Base-by-base conservation (phyloP, 2,797 vertebrate species). In the Hapalemur alaotrensis region DNA sequence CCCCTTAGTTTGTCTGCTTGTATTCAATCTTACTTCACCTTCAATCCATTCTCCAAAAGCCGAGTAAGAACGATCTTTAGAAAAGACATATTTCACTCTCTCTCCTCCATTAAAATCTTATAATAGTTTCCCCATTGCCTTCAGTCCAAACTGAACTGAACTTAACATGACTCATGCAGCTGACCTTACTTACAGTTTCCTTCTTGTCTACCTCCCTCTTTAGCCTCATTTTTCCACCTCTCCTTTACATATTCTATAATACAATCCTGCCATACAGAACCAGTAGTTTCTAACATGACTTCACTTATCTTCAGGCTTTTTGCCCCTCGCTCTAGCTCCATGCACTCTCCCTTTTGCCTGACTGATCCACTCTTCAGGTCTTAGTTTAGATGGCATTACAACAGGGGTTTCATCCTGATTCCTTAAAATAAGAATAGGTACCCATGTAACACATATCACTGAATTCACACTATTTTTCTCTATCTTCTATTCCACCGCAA, bases 21-120 rank as follows among this genome's bases (percentile, higher is more conserved):
- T 67, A 75, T 28, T 18, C 32, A 73, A 88, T 88, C 82, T 96
- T 94, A 94, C 5, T 63, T 91, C 46, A 82, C n/a, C 43, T 80
- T 93, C n/a, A 89, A 76, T 35, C 48, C 23, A 59, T 52, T 94
- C 61, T 95, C 79, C 82, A 89, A 89, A 92, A 89, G n/a, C 22
- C 10, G 9, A 78, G 54, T 70, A n/a, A 79, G 43, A 61, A 92
- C 14, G 32, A 75, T 41, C 76, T 87, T 95, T 79, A 30, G n/a
- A 81, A 91, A 91, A 89, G 41, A 92, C 2, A 28, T 50, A 81
- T 70, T 80, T 83, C n/a, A 75, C 59, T 70, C 57, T 69, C n/a
- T 63, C 30, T 59, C 23, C 14, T 13, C 17, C 1, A 57, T 65
- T 78, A 81, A 93, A 89, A 48, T 20, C 43, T 79, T 89, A 0